phyloP scores from a whole-genome alignment of 2,797 vertebrate genomes.

The Parauchenoglanis ngamensis region DNA sequence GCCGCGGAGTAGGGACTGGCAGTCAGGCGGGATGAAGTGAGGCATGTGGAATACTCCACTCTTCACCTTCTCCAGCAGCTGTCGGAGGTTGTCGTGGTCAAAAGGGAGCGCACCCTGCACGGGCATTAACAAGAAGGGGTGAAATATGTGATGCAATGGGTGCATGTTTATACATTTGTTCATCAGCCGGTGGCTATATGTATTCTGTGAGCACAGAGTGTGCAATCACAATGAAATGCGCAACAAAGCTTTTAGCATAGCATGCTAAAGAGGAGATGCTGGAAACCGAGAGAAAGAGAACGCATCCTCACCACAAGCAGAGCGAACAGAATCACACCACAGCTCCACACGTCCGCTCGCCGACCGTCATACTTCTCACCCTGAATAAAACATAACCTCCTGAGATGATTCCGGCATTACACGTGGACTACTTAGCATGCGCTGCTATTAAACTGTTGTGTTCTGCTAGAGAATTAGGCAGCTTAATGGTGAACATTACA shows the following conservation, averaged over 20 bases:
- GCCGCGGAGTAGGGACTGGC: constrained; percentile 86
- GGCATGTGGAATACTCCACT: constrained; percentile 93
- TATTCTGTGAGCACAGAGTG: background rate
- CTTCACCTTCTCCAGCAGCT: constrained; percentile 93
- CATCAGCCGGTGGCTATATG: background rate
- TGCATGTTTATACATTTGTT: background rate
- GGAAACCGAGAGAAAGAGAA: background rate
- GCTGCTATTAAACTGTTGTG: background rate
- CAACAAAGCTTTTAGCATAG: background rate
- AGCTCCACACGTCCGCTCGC: constrained; percentile 92
- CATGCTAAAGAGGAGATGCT: background rate
- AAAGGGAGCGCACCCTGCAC: constrained; percentile 87
- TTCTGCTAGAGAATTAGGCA: background rate
- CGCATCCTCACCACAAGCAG: constrained; percentile 84
- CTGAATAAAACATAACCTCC: constrained; percentile 62
- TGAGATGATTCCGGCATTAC: background rate
- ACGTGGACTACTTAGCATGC: background rate
- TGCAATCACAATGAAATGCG: background rate
- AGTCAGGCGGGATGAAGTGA: constrained; percentile 91
- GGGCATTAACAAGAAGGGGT: background rate
- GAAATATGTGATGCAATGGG: background rate
- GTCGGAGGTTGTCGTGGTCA: constrained; percentile 90
- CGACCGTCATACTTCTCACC: constrained; percentile 92
- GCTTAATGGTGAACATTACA: background rate
- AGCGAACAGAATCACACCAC: constrained; percentile 92